These are phyloP conservation scores for Macropus fuliginosus DNA, from an alignment of 2,797 vertebrate species.

Conservation along the genomic window DNA sequence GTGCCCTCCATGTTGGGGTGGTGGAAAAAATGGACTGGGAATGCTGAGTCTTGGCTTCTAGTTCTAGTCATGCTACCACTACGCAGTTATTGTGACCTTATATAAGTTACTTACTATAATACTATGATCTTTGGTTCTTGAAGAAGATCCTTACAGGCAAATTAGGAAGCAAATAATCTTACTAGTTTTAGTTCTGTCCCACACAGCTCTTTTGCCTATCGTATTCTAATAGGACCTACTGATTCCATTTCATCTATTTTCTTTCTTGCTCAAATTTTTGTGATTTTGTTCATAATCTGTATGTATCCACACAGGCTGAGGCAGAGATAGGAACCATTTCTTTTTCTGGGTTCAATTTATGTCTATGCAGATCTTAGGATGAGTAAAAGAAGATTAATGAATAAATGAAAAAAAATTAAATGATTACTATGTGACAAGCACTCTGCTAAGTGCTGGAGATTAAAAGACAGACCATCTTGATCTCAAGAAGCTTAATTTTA, in stretches of 20 bases:
- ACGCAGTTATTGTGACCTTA: background rate
- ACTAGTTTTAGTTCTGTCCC: background rate
- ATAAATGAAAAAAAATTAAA: background rate
- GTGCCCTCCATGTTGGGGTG: background rate
- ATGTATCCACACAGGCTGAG: background rate
- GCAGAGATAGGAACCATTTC: slow-evolving; percentile 6
- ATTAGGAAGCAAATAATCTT: slow-evolving; percentile 3
- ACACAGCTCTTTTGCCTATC: background rate
- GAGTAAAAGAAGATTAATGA: background rate
- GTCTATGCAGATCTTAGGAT: background rate
- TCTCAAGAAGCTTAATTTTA: background rate
- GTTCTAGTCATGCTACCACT: background rate
- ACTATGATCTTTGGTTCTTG: background rate
- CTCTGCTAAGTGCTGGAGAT: background rate
- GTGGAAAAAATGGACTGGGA: background rate
- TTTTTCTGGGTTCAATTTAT: background rate
- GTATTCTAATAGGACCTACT: background rate
- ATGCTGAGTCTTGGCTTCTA: background rate
- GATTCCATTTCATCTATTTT: background rate
- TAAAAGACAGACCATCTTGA: background rate
- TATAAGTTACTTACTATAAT: background rate
- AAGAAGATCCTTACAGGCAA: background rate
- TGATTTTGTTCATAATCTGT: background rate
- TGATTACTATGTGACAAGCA: background rate
- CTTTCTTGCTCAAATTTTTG: background rate